phyloP scores from a whole-genome alignment of 2,113 vertebrate genomes.

The Psilopsiagon aymara region DNA sequence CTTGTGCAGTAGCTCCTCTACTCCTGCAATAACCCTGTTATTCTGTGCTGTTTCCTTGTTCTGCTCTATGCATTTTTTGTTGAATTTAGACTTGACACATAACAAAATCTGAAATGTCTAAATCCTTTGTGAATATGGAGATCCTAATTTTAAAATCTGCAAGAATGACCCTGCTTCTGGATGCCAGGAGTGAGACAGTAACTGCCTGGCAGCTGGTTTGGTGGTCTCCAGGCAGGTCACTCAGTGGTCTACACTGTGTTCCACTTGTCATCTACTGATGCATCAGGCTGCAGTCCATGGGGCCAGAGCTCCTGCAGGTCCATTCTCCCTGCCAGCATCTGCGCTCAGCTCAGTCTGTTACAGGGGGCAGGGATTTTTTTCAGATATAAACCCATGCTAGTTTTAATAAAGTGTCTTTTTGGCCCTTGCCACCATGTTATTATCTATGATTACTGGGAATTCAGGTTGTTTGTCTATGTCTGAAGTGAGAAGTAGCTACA shows the following conservation, averaged over 20 bases:
- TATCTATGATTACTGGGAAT: background rate
- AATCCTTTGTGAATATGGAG: background rate
- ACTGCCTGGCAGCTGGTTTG: background rate
- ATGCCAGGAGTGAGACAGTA: background rate
- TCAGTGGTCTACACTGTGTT: accelerated
- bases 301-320: background rate
- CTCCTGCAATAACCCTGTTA: background rate
- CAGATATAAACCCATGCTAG: accelerated
- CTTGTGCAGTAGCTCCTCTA: background rate
- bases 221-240: background rate
- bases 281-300: accelerated
- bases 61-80: background rate
- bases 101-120: background rate
- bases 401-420: background rate
- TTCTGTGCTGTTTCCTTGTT: background rate
- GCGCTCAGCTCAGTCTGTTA: too few relatives aligned
- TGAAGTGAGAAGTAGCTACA: background rate
- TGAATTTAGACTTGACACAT: background rate
- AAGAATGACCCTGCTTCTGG: background rate
- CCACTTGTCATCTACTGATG: background rate
- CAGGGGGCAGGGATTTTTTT: background rate
- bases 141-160: background rate
- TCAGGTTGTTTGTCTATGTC: background rate
- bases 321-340: accelerated
- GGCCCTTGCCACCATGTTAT: accelerated